Percentiles rank a stretch among this genome's conserved stretches.
Conservation (phyloP, 1,140 invertebrate genomes). For the Platyscapa corneri region DNA sequence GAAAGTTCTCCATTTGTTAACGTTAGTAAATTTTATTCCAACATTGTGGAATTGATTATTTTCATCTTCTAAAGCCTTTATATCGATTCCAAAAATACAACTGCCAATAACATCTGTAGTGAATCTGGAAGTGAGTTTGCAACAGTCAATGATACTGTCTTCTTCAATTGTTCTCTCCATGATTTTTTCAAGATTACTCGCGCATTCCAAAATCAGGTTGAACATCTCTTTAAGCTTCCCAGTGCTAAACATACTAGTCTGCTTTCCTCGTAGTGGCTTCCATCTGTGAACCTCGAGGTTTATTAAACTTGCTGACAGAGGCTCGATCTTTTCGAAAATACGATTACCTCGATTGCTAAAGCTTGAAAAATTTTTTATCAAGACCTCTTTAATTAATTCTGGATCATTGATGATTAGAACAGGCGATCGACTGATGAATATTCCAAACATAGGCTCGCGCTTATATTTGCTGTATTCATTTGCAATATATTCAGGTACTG, state of each 20-base stretch:
- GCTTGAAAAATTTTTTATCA: conserved; percentile 67
- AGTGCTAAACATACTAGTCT: conserved; percentile 70
- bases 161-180: not conserved
- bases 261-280: conserved; percentile 71
- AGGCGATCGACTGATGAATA: conserved; percentile 54
- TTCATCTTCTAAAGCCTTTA: conserved; percentile 69
- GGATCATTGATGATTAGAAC: conserved; percentile 56
- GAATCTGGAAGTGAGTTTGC: conserved; percentile 66
- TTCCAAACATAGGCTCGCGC: conserved; percentile 58
- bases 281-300: conserved; percentile 63
- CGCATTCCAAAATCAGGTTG: conserved; percentile 38
- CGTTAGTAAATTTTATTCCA: conserved; percentile 60
- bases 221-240: conserved; percentile 65
- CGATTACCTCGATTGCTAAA: conserved; percentile 63
- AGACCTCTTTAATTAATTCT: conserved; percentile 59
- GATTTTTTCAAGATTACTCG: conserved; percentile 26
- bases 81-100: conserved; percentile 70
- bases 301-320: conserved; percentile 54
- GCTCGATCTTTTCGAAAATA: conserved; percentile 53
- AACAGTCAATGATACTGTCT: conserved; percentile 53
- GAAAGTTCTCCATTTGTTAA: conserved; percentile 35
- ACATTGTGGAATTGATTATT: conserved; percentile 71
- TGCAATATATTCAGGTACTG: conserved; percentile 51
- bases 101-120: conserved; percentile 67
- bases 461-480: conserved; percentile 56